phyloP scores from a whole-genome alignment of 2,888 invertebrate genomes.

The Chrysotoxum bicinctum region DNA sequence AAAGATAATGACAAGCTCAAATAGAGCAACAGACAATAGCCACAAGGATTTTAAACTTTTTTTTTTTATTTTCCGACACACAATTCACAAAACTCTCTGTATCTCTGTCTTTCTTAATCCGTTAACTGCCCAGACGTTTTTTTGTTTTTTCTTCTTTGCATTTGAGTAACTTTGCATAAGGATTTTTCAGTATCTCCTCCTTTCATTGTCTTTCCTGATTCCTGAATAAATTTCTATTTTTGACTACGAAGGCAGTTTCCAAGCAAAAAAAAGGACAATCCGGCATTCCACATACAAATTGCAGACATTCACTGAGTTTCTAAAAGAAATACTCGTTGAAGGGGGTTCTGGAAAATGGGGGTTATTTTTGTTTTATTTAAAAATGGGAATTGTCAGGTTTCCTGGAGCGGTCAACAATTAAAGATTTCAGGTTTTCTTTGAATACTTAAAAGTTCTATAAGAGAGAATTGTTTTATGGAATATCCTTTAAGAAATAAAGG shows the following conservation, averaged over 20 bases:
- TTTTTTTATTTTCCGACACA: neutral
- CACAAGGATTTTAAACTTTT: neutral
- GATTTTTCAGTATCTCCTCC: neutral
- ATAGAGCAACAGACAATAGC: slow-evolving; percentile 2
- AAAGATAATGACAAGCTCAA: slow-evolving; percentile 12
- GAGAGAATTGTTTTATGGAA: too few species aligned
- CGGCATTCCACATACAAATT: neutral
- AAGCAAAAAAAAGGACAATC: neutral
- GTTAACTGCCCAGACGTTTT: neutral
- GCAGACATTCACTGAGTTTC: neutral
- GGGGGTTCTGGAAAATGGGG: neutral
- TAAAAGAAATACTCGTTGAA: neutral
- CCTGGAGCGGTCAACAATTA: too few species aligned
- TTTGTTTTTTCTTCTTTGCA: neutral
- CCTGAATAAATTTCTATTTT: neutral
- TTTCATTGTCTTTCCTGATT: neutral
- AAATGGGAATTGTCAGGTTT: neutral
- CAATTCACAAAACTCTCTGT: neutral
- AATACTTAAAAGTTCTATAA: too few species aligned
- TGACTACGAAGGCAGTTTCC: neutral
- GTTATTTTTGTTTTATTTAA: neutral
- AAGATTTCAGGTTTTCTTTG: too few species aligned
- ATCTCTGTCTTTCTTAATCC: neutral
- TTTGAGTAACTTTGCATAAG: slow-evolving; percentile 7
- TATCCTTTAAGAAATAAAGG: too few species aligned